phyloP scores from a whole-genome alignment of 2,797 vertebrate species.

The Tadarida brasiliensis region DNA sequence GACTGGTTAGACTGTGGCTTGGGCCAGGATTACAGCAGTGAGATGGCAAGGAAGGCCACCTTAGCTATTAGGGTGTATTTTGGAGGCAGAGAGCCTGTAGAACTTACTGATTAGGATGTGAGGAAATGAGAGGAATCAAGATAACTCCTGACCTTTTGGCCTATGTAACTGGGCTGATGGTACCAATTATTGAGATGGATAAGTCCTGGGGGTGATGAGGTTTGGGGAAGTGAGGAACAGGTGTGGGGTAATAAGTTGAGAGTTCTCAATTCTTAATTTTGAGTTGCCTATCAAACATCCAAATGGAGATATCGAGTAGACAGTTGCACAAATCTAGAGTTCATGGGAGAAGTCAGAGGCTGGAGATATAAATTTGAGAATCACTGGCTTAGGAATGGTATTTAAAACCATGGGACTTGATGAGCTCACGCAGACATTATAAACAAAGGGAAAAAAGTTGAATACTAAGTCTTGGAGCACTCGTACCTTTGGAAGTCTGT shows the following conservation, averaged over 20 bases:
- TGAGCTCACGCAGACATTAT: background rate
- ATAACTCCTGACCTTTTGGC: background rate
- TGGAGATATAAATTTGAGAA: constrained; percentile 10
- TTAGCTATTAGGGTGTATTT: background rate
- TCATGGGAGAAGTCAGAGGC: background rate
- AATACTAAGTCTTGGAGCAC: background rate
- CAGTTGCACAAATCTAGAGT: background rate
- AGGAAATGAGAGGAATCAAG: background rate
- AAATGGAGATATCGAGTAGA: background rate
- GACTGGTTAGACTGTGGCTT: background rate
- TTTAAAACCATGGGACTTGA: background rate
- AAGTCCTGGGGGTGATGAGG: background rate
- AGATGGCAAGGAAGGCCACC: background rate
- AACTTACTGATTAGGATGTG: background rate
- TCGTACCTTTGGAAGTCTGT: constrained; percentile 3
- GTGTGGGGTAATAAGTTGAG: background rate
- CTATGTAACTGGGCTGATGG: background rate
- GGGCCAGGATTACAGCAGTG: background rate
- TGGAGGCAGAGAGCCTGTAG: background rate
- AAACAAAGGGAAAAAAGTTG: background rate
- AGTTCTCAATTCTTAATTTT: constrained; percentile 18
- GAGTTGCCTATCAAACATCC: background rate
- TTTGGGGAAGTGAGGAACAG: background rate
- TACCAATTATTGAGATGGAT: background rate
- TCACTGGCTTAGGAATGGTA: background rate